Evolutionary conservation across 1,140 invertebrate species (phyloP).

Genomic region (Muscidifurax raptorellus): DNA sequence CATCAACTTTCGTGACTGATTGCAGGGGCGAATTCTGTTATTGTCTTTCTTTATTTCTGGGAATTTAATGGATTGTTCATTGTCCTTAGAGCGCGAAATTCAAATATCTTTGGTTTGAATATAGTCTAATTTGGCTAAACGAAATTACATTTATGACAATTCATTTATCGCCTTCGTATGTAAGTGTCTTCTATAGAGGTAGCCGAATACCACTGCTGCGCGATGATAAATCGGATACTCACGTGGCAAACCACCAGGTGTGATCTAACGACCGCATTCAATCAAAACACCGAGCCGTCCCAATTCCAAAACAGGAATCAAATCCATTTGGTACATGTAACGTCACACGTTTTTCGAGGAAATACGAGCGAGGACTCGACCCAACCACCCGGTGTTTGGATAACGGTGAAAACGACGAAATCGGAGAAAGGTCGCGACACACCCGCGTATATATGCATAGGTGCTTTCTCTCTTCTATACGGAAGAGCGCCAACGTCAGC

Average conservation of each 20-base stretch:
- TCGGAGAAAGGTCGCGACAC: constrained; percentile 46
- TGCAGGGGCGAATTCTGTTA: not conserved
- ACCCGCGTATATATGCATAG: constrained; percentile 36
- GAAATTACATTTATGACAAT: not conserved
- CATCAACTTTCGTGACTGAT: not conserved
- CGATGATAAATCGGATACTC: not conserved
- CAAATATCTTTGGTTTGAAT: not conserved
- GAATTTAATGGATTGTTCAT: not conserved
- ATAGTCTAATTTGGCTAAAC: no score
- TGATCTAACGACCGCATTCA: not conserved
- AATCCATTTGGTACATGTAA: no score
- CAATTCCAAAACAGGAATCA: not conserved
- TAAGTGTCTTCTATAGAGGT: not conserved
- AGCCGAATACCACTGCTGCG: no score
- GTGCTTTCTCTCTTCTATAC: not conserved
- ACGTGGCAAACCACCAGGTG: not conserved
- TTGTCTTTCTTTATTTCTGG: not conserved
- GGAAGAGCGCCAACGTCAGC: not conserved
- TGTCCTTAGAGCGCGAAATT: not conserved
- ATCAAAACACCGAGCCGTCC: not conserved
- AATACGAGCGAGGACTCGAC: not conserved
- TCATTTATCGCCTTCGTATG: not conserved
- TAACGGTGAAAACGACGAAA: constrained; percentile 32
- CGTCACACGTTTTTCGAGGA: not conserved
- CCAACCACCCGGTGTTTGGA: not conserved